Percentiles rank a stretch among this genome's conserved stretches.
Conservation (phyloP, 2,797 vertebrate genomes). For the Syngnathus acus region DNA sequence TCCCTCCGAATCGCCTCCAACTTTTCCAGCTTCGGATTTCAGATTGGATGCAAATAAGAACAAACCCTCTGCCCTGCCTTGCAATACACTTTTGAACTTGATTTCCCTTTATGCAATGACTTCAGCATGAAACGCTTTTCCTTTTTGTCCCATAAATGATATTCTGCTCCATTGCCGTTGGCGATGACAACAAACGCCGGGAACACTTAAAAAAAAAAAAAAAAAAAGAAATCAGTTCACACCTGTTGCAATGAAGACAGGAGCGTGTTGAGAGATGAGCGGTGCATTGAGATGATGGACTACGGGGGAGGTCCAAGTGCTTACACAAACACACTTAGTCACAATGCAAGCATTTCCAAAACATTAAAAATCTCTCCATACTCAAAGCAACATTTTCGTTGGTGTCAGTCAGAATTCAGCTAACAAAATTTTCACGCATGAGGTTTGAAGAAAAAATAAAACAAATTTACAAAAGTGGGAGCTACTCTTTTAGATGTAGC, state of each 20-base stretch:
- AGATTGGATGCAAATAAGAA: slow-evolving; percentile 49
- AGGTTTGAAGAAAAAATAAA: neutral
- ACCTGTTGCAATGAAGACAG: neutral
- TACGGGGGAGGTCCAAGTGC: neutral
- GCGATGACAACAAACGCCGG: neutral
- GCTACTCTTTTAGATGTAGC: too few species aligned
- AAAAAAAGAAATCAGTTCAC: neutral
- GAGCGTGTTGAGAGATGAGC: neutral
- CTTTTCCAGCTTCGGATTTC: slow-evolving; percentile 46
- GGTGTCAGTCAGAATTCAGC: neutral
- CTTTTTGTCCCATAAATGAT: neutral
- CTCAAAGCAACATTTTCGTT: neutral
- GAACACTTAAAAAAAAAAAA: neutral
- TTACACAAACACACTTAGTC: neutral
- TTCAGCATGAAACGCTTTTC: slow-evolving; percentile 10
- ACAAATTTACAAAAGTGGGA: too few species aligned
- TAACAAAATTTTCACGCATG: neutral
- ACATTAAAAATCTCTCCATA: neutral
- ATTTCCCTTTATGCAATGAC: slow-evolving; percentile 10
- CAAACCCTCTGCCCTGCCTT: slow-evolving; percentile 26
- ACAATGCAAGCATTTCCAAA: neutral
- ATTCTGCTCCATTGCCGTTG: neutral
- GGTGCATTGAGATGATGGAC: neutral
- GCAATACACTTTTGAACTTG: slow-evolving; percentile 2
- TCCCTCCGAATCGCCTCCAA: slow-evolving; percentile 30